A percentile compares a stretch with the other conserved stretches of the same genome.
Evolutionary conservation across 2,797 vertebrate species (phyloP).

Genomic region (Chelon labrosus): DNA sequence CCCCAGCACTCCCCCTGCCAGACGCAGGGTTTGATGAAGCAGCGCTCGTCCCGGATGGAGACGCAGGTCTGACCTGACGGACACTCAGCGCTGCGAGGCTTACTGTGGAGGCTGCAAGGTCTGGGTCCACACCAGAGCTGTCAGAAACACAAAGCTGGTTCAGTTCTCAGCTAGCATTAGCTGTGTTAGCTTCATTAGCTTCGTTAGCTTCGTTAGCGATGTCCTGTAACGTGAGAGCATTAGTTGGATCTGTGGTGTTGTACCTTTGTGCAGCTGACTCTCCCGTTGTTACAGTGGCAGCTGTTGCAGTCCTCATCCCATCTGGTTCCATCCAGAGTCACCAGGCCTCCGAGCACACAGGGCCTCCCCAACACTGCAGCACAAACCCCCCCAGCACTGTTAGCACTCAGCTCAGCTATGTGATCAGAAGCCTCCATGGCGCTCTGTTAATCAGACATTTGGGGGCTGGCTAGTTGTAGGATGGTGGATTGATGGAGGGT

Average conservation of each 20-base stretch:
- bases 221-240: not conserved
- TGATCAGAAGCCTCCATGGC: too few relatives aligned
- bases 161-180: too few relatives aligned
- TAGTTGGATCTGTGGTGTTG: too few relatives aligned
- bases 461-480: too few relatives aligned
- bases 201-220: too few relatives aligned
- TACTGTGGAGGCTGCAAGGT: constrained; percentile 81
- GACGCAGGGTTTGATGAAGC: constrained; percentile 89
- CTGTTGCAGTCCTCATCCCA: constrained; percentile 93
- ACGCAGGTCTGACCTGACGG: constrained; percentile 86
- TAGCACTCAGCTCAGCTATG: not conserved
- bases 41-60: constrained; percentile 85
- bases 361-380: constrained; percentile 86
- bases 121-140: constrained; percentile 91
- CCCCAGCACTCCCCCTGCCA: constrained; percentile 87
- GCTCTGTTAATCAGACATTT: too few relatives aligned
- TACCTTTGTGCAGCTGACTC: constrained; percentile 90
- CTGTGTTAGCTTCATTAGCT: too few relatives aligned
- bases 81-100: constrained; percentile 80
- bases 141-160: not conserved
- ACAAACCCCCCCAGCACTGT: not conserved
- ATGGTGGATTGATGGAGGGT: too few relatives aligned
- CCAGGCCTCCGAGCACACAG: constrained; percentile 82
- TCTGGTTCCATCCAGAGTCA: constrained; percentile 86
- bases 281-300: constrained; percentile 89